Conservation (phyloP, 2,113 vertebrate genomes). For the Rhea americana region DNA sequence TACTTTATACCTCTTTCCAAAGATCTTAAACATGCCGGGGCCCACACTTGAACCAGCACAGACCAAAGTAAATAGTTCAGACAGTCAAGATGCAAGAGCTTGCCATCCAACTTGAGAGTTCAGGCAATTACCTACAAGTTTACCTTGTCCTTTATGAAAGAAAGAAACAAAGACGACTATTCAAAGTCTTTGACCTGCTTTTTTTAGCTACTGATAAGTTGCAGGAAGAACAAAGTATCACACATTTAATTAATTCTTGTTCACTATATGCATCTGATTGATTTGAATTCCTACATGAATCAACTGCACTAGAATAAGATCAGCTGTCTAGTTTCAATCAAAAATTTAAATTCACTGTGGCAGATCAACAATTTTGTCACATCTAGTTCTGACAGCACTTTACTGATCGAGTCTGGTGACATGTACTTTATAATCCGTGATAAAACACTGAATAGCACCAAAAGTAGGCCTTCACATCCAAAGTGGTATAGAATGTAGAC, state of each 20-base stretch:
- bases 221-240: neutral
- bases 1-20: no score
- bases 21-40: no score
- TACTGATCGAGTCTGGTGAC: neutral
- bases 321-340: neutral
- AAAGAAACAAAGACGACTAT: no score
- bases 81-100: neutral
- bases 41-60: neutral
- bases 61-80: neutral
- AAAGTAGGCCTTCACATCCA: neutral
- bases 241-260: neutral
- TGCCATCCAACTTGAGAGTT: neutral
- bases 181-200: no score
- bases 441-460: neutral
- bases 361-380: neutral
- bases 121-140: neutral
- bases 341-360: neutral
- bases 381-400: neutral
- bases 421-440: neutral
- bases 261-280: neutral
- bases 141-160: neutral
- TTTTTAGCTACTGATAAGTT: no score
- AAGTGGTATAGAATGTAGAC: neutral
- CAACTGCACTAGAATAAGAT: neutral
- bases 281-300: neutral